Evolutionary conservation across 2,113 vertebrate species (phyloP), one percentile per base, ranked within the genome.

Genomic region (Microcebus lehilahytsara): DNA sequence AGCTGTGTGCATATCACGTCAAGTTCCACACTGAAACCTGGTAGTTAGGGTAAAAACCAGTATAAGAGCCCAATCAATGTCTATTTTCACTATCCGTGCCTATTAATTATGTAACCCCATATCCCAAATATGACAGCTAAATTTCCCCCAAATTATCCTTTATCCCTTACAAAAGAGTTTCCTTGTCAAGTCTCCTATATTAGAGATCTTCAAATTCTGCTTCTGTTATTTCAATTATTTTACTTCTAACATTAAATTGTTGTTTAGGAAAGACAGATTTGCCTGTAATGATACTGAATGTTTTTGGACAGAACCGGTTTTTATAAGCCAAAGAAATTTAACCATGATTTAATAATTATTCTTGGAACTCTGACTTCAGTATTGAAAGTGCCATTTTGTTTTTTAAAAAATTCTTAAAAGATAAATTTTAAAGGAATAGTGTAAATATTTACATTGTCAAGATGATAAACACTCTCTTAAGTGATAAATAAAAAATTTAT

Each of bases 221-320:
- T 51, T 78, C 62, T 92, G n/a, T 86, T 51, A 89, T 83, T 96
- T 84, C 23, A 86, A 0, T 92, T 89, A 40, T 93, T 95, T 92
- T 93, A 78, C 46, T 72, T 83, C 81, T 20, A 79, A 53, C 69
- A 95, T 67, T 94, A 92, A 83, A 40, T 84, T 91, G 16, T 56
- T 88, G 10, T 37, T 91, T 88, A 30, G 20, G 40, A 16, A 88
- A 95, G 74, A 75, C 32, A 90, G 22, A 77, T 83, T 95, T 95
- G 30, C 67, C 60, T 67, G 3, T 75, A 95, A 46, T n/a, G 42
- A 66, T 83, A 51, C 8, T 60, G 16, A 27, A 69, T 58, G 13
- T 42, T 80, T 94, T 94, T 46, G 17, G n/a, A 79, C 17, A 92
- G n/a, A 83, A 56, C n/a, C 77, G 23, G 20, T 86, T 78, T 89